Conservation (phyloP, 2,113 vertebrate genomes). For the Thymallus thymallus region DNA sequence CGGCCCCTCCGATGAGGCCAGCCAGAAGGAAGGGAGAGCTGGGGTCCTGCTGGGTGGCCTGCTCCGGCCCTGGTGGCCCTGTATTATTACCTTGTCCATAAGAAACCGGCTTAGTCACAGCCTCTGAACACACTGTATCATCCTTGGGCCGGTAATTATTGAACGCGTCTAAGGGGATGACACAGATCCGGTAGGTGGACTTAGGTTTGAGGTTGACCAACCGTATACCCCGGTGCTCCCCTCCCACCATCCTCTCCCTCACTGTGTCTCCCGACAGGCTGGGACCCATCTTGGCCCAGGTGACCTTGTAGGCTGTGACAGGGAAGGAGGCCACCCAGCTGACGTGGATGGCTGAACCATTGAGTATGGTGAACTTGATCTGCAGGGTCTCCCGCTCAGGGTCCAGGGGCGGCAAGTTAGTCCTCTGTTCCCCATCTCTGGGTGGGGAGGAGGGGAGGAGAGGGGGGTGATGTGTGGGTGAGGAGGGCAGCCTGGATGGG, state of each 20-base stretch:
- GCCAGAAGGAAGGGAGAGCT: slow-evolving; percentile 87
- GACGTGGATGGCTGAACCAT: slow-evolving; percentile 86
- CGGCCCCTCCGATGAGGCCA: slow-evolving; percentile 86
- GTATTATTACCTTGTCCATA: slow-evolving; percentile 82
- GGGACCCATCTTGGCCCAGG: slow-evolving; percentile 91
- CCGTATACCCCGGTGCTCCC: slow-evolving; percentile 80
- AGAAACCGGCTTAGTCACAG: slow-evolving; percentile 78
- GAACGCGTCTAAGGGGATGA: slow-evolving; percentile 85
- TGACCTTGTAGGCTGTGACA: slow-evolving; percentile 86
- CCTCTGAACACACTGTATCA: slow-evolving; percentile 86
- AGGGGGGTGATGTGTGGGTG: slow-evolving; percentile 33
- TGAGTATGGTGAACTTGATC: slow-evolving; percentile 81
- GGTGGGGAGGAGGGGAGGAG: slow-evolving; percentile 39
- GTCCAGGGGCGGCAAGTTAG: slow-evolving; percentile 69
- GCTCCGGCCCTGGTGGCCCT: slow-evolving; percentile 80
- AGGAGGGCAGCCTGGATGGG: slow-evolving; percentile 23
- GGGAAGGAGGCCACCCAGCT: slow-evolving; percentile 84
- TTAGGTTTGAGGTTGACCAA: slow-evolving; percentile 83
- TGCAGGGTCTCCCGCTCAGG: slow-evolving; percentile 77
- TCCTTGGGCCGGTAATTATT: slow-evolving; percentile 83
- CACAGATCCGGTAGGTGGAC: slow-evolving; percentile 88
- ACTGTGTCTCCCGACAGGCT: slow-evolving; percentile 84
- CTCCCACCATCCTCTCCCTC: slow-evolving; percentile 85
- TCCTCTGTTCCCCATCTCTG: slow-evolving; percentile 52
- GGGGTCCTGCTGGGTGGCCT: slow-evolving; percentile 82